Evolutionary conservation across 1,140 invertebrate species (phyloP).

Genomic region (Bombus impatiens): DNA sequence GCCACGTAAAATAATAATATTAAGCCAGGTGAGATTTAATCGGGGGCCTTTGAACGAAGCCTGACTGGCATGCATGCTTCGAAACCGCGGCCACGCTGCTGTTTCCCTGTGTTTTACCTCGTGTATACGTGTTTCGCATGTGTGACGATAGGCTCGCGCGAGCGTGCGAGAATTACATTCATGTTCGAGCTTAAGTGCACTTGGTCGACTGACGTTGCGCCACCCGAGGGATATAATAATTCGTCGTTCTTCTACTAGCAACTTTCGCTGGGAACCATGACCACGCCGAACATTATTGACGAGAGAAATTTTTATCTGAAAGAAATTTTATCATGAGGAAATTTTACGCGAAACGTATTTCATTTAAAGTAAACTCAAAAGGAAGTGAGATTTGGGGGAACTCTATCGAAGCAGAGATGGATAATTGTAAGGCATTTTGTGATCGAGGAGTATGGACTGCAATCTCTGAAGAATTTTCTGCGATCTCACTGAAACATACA

Average conservation of each 20-base stretch:
- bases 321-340: background rate
- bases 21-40: slow-evolving; percentile 72
- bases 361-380: background rate
- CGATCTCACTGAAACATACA: background rate
- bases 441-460: background rate
- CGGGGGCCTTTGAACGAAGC: slow-evolving; percentile 67
- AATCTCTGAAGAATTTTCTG: background rate
- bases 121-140: no score
- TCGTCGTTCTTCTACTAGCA: background rate
- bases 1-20: slow-evolving; percentile 73
- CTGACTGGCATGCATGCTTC: slow-evolving; percentile 62
- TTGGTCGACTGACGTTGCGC: slow-evolving; percentile 41
- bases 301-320: background rate
- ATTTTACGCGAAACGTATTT: background rate
- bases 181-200: slow-evolving; percentile 29
- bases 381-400: no score
- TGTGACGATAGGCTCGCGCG: background rate
- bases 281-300: background rate
- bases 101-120: slow-evolving; percentile 22
- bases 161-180: slow-evolving; percentile 28
- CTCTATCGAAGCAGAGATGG: background rate
- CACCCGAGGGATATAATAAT: background rate
- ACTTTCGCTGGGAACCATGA: background rate
- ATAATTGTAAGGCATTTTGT: background rate
- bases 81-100: slow-evolving; percentile 27